phyloP scores from a whole-genome alignment of 2,113 vertebrate species.

The Corythornis madagascariensis region DNA sequence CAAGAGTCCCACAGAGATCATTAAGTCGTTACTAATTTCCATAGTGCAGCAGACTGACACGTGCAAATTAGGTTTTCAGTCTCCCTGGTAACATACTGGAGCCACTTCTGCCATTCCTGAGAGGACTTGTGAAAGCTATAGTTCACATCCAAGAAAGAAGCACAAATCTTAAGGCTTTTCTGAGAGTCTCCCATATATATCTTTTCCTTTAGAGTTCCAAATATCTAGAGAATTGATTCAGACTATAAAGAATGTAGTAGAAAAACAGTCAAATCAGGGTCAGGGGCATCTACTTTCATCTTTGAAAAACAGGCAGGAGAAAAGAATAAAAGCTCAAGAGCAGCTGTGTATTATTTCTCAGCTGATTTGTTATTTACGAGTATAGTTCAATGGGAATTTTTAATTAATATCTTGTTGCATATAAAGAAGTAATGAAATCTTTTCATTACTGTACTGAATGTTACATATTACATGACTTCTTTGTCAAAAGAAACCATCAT shows the following conservation, averaged over 20 bases:
- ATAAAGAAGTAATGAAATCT: not conserved
- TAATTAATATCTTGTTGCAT: not conserved
- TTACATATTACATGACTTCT: not conserved
- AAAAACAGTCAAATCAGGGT: not conserved
- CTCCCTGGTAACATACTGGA: not conserved
- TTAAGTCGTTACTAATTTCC: not conserved
- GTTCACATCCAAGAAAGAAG: not conserved
- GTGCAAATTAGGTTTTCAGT: constrained; percentile 8
- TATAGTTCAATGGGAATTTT: not conserved
- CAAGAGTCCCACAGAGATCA: not conserved
- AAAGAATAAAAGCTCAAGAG: not conserved
- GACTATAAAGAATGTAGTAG: not conserved
- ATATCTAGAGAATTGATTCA: not conserved
- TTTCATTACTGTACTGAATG: not conserved
- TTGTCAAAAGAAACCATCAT: not conserved
- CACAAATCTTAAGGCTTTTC: not conserved
- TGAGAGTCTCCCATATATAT: not conserved
- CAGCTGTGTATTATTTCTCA: not conserved
- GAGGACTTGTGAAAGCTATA: not conserved
- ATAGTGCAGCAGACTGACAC: not conserved
- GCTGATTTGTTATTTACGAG: not conserved
- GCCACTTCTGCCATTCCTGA: not conserved
- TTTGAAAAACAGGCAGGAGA: not conserved
- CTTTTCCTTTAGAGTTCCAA: not conserved
- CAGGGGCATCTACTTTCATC: not conserved